These are phyloP conservation scores for Coilia nasus DNA, from an alignment of 2,797 vertebrate species.

Conservation along the genomic window DNA sequence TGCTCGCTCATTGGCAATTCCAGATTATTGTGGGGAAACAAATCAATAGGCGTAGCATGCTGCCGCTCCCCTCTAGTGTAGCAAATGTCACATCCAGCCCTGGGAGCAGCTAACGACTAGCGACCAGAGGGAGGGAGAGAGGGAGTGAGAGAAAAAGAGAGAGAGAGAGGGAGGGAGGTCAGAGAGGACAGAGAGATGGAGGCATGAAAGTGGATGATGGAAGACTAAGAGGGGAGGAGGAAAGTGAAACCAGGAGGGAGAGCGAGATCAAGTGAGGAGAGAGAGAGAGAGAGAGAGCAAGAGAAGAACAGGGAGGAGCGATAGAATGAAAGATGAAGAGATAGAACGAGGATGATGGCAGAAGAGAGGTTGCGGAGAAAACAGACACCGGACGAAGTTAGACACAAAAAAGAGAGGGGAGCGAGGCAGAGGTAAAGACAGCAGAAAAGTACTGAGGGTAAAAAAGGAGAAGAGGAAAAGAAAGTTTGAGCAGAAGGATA, in stretches of 20 bases:
- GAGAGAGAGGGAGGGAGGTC: constrained; percentile 1
- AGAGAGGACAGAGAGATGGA: constrained; percentile 11
- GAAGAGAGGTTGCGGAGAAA: background rate
- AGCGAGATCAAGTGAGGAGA: background rate
- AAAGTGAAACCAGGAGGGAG: background rate
- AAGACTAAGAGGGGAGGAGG: background rate
- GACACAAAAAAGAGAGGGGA: background rate
- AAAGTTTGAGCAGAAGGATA: constrained; percentile 24
- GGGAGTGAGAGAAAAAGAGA: background rate
- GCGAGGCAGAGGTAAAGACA: background rate
- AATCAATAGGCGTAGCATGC: constrained; percentile 34
- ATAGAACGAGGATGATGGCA: background rate
- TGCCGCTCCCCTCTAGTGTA: constrained; percentile 14
- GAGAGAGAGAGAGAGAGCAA: background rate
- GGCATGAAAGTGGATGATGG: background rate
- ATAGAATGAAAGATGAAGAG: background rate
- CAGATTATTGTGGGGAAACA: constrained; percentile 42
- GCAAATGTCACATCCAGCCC: background rate
- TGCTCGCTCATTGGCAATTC: constrained; percentile 40
- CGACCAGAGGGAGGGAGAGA: background rate
- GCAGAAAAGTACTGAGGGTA: background rate
- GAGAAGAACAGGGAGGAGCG: too few relatives aligned
- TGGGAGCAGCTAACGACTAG: constrained; percentile 15
- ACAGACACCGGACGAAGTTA: background rate
- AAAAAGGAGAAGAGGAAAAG: background rate